phyloP scores from a whole-genome alignment of 1,140 invertebrate species.

The Lysiphlebus fabarum region DNA sequence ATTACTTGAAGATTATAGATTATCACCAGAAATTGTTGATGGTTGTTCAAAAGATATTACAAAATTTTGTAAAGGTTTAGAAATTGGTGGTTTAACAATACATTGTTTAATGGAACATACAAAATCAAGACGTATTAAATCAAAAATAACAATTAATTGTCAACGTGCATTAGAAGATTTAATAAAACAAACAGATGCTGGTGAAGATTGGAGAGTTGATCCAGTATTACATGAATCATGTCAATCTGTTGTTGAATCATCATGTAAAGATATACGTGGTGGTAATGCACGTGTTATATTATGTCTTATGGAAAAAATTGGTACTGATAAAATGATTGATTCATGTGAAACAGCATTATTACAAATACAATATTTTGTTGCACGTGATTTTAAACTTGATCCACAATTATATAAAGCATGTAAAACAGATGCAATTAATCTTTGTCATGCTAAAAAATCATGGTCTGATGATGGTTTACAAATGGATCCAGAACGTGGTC shows the following conservation, averaged over 20 bases:
- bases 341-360: constrained; percentile 87
- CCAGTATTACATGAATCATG: constrained; percentile 83
- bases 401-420: constrained; percentile 85
- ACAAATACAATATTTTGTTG: constrained; percentile 96
- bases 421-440: constrained; percentile 76
- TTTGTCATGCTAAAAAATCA: constrained; percentile 76
- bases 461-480: constrained; percentile 72
- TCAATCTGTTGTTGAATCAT: constrained; percentile 73
- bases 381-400: constrained; percentile 91
- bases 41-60: constrained; percentile 84
- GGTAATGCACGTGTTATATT: constrained; percentile 81
- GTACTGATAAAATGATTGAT: constrained; percentile 78
- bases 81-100: constrained; percentile 82
- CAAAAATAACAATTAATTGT: constrained; percentile 65
- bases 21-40: constrained; percentile 88
- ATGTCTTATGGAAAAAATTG: constrained; percentile 90
- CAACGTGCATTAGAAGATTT: constrained; percentile 73
- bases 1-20: constrained; percentile 87
- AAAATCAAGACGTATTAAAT: constrained; percentile 59
- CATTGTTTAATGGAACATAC: constrained; percentile 96
- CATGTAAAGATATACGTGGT: constrained; percentile 64
- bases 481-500: constrained; percentile 69
- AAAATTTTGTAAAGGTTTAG: constrained; percentile 68
- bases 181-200: constrained; percentile 77
- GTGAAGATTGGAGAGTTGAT: constrained; percentile 89